phyloP scores from a whole-genome alignment of 2,113 vertebrate species.

The Cephalopterus ornatus region DNA sequence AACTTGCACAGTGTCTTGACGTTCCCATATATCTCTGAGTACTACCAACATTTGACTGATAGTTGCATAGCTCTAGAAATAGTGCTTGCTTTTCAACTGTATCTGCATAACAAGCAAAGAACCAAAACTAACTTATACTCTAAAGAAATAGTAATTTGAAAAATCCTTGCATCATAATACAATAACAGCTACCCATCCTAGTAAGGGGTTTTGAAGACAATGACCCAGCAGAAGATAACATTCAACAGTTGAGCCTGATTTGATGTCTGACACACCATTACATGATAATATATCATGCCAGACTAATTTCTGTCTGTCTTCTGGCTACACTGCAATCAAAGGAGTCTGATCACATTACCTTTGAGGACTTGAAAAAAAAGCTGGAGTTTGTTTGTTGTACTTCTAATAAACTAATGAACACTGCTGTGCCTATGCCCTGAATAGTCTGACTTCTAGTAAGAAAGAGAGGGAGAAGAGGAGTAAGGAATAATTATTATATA shows the following conservation, averaged over 20 bases:
- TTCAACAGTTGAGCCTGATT: not conserved
- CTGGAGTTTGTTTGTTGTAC: not conserved
- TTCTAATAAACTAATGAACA: not conserved
- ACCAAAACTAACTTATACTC: not conserved
- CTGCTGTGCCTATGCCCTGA: not conserved
- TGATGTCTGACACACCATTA: not conserved
- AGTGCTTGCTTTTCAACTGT: not conserved
- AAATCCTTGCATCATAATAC: not conserved
- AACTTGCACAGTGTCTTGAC: not conserved
- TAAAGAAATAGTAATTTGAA: not conserved
- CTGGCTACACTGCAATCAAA: not conserved
- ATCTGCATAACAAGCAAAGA: not conserved
- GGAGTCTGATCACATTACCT: not conserved
- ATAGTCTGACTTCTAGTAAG: not conserved
- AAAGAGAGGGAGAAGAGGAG: not conserved
- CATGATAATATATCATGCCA: not conserved
- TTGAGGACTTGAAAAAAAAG: not conserved
- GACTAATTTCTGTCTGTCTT: not conserved
- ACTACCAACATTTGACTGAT: not conserved
- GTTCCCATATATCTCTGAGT: not conserved
- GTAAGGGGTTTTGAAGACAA: not conserved
- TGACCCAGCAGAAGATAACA: not conserved
- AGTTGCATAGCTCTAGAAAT: not conserved
- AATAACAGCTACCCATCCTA: not conserved
- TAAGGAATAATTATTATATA: not conserved